Percentiles rank a stretch among this genome's conserved stretches.
phyloP scores from a whole-genome alignment of 2,797 vertebrate genomes.

The Sebastes paucispinis region DNA sequence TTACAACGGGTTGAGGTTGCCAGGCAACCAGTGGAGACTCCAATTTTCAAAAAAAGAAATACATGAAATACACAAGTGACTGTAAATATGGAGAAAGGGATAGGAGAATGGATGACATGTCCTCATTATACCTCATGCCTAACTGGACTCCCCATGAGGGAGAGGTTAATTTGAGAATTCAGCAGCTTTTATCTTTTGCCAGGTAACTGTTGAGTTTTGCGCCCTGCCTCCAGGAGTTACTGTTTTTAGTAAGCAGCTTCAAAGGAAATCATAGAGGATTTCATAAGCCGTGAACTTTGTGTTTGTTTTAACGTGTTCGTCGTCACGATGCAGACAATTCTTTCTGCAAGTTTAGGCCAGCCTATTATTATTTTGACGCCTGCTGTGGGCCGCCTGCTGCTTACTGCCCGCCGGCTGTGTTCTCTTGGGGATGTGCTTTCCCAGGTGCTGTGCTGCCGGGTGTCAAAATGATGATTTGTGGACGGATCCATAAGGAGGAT shows the following conservation, averaged over 20 bases:
- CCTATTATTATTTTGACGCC: background rate
- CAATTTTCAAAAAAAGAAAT: background rate
- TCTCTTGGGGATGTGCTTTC: constrained; percentile 37
- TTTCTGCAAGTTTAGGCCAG: background rate
- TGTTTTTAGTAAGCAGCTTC: constrained; percentile 6
- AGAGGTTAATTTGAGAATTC: constrained; percentile 1
- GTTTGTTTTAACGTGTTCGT: constrained; percentile 4
- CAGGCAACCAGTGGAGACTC: background rate
- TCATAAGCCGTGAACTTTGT: background rate
- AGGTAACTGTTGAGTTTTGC: constrained; percentile 9
- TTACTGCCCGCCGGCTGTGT: constrained; percentile 25
- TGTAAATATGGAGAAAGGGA: background rate
- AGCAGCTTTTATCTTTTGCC: constrained; percentile 17
- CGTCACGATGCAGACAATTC: background rate
- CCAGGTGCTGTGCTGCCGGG: constrained; percentile 51
- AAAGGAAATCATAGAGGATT: constrained; percentile 16
- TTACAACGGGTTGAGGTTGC: background rate
- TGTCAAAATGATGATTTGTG: constrained; percentile 58
- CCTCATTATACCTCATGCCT: background rate
- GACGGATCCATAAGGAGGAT: constrained; percentile 32
- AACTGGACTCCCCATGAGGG: background rate
- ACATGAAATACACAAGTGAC: background rate
- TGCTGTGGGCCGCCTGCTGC: background rate
- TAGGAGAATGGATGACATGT: background rate
- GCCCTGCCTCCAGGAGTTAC: background rate